phyloP scores from a whole-genome alignment of 1,140 invertebrate species.

The Thereuonema tuberculata region DNA sequence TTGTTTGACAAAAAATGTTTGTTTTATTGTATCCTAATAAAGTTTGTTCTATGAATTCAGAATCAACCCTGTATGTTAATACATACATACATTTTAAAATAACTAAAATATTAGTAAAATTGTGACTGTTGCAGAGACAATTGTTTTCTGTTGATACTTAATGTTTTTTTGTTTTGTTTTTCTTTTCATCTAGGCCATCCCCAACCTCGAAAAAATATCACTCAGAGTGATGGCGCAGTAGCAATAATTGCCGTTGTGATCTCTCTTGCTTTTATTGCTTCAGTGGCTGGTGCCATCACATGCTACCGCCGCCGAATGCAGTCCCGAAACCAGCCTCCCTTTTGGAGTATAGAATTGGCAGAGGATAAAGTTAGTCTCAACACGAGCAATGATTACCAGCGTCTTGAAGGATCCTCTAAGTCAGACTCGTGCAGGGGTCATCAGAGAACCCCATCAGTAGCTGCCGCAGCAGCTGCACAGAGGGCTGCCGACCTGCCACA shows the following conservation, averaged over 20 bases:
- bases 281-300: not conserved
- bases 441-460: not conserved
- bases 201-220: not conserved
- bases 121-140: too few relatives aligned
- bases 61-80: too few relatives aligned
- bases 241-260: slow-evolving; percentile 3
- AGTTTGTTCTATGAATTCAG: too few relatives aligned
- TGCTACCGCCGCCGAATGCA: not conserved
- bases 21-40: too few relatives aligned
- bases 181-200: not conserved
- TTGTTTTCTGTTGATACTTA: too few relatives aligned
- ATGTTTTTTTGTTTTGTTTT: too few relatives aligned
- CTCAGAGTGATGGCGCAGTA: slow-evolving; percentile 1
- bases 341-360: slow-evolving; percentile 7
- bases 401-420: not conserved
- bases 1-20: too few relatives aligned
- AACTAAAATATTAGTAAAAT: too few relatives aligned
- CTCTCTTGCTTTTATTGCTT: not conserved
- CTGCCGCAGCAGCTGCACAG: slow-evolving; percentile 1
- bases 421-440: not conserved
- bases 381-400: not conserved
- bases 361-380: slow-evolving; percentile 10
- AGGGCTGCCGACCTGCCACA: slow-evolving; percentile 1
- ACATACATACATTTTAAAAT: too few relatives aligned
- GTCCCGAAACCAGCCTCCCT: not conserved